A percentile compares a stretch with the other conserved stretches of the same genome.
phyloP scores from a whole-genome alignment of 2,888 invertebrate species.

The Zaprionus bogoriensis region DNA sequence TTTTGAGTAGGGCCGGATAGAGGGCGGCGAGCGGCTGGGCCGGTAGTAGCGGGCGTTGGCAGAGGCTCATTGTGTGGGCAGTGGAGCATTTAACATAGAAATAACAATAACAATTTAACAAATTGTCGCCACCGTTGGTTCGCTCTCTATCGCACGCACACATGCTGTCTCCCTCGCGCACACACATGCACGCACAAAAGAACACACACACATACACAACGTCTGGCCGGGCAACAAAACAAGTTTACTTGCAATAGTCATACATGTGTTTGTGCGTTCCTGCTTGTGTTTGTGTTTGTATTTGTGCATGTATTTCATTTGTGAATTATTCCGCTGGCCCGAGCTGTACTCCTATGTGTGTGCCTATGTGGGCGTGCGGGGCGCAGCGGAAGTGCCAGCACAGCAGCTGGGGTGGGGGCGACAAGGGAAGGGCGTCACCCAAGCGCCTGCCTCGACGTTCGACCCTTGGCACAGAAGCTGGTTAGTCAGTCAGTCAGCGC shows the following conservation, averaged over 20 bases:
- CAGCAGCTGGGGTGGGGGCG: slow-evolving; percentile 23
- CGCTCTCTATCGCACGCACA: slow-evolving; percentile 5
- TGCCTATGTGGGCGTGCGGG: slow-evolving; percentile 28
- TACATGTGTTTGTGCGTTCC: slow-evolving; percentile 32
- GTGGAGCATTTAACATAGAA: slow-evolving; percentile 76
- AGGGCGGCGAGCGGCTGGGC: background rate
- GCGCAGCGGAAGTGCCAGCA: slow-evolving; percentile 56
- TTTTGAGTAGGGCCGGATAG: slow-evolving; percentile 24
- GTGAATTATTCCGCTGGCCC: background rate
- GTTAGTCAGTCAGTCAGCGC: slow-evolving; percentile 57
- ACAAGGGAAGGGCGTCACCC: slow-evolving; percentile 52
- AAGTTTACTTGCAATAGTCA: slow-evolving; percentile 67
- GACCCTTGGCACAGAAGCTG: slow-evolving; percentile 76
- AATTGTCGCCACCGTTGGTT: slow-evolving; percentile 67
- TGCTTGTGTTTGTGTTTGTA: too few relatives aligned
- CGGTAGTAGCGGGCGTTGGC: background rate
- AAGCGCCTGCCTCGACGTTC: slow-evolving; percentile 66
- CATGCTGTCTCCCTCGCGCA: slow-evolving; percentile 7
- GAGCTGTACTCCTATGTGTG: background rate
- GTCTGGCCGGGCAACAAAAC: slow-evolving; percentile 72
- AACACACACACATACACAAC: slow-evolving; percentile 38
- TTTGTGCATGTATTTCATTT: slow-evolving; percentile 9
- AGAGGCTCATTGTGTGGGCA: slow-evolving; percentile 63
- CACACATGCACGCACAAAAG: slow-evolving; percentile 36
- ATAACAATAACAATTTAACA: slow-evolving; percentile 79